Percentiles rank a stretch among this genome's conserved stretches.
phyloP scores from a whole-genome alignment of 2,113 vertebrate species.

The Larimichthys crocea region DNA sequence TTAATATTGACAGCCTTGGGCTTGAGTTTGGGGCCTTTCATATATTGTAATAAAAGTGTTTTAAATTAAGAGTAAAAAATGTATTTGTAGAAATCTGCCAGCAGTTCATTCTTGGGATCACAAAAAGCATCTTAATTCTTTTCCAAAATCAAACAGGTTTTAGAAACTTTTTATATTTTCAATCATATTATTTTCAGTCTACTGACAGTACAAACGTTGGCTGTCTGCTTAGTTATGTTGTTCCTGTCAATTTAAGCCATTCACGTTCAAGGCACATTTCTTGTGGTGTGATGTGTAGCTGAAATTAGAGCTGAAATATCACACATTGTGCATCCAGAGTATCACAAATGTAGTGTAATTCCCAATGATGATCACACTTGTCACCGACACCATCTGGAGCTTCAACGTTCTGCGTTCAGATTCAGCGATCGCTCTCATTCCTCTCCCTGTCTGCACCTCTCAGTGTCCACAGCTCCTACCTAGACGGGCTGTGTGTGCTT shows the following conservation, averaged over 20 bases:
- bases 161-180: neutral
- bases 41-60: neutral
- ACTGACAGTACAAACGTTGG: neutral
- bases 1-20: neutral
- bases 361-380: conserved; percentile 67
- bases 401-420: conserved; percentile 8
- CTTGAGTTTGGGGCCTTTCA: neutral
- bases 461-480: conserved; percentile 44
- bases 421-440: conserved; percentile 19
- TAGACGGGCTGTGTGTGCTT: conserved; percentile 47
- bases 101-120: neutral
- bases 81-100: neutral
- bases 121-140: neutral
- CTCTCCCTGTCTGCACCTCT: conserved; percentile 32
- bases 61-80: neutral
- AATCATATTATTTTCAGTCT: neutral
- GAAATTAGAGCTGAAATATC: conserved; percentile 66
- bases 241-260: conserved; percentile 7
- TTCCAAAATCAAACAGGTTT: conserved; percentile 5
- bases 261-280: conserved; percentile 12
- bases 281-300: conserved; percentile 39
- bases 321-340: conserved; percentile 55
- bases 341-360: conserved; percentile 58
- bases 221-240: neutral
- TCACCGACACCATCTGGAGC: conserved; percentile 68